Conservation (phyloP, 1,140 invertebrate genomes). For the Drosophila lini region DNA sequence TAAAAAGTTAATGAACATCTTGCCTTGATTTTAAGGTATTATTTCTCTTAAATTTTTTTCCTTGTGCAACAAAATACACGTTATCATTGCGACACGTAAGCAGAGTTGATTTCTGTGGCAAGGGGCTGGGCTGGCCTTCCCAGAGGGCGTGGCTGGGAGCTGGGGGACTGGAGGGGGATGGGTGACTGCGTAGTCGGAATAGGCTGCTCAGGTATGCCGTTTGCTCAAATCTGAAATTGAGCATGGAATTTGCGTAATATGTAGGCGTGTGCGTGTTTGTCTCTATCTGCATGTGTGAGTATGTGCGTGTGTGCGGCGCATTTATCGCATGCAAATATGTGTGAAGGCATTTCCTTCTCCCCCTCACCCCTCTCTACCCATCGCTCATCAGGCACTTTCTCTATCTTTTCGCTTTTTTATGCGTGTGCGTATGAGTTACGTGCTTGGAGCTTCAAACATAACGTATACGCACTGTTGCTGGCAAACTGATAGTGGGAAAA, state of each 20-base stretch:
- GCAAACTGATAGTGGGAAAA: conserved; percentile 15
- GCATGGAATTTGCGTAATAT: conserved; percentile 69
- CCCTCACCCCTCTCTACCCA: not conserved
- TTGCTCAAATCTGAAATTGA: conserved; percentile 69
- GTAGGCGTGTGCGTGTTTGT: conserved; percentile 48
- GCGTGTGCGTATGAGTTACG: conserved; percentile 43
- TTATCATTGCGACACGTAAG: conserved; percentile 64
- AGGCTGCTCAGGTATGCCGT: conserved; percentile 64
- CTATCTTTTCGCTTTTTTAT: conserved; percentile 17
- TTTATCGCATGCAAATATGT: conserved; percentile 67
- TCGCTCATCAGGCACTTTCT: conserved; percentile 9
- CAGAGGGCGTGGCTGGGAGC: not conserved
- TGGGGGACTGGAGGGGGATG: not conserved
- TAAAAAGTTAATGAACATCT: not conserved
- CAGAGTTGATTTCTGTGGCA: conserved; percentile 42
- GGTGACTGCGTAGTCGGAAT: conserved; percentile 24
- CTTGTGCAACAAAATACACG: conserved; percentile 44
- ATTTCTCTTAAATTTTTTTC: not conserved
- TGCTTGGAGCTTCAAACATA: conserved; percentile 39
- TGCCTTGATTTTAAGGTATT: not conserved
- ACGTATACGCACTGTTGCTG: conserved; percentile 38
- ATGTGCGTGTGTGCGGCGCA: conserved; percentile 41
- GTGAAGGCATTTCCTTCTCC: conserved; percentile 46
- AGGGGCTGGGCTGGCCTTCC: conserved; percentile 9
- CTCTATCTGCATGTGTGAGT: conserved; percentile 17